A percentile compares a stretch with the other conserved stretches of the same genome.
Evolutionary conservation across 2,888 invertebrate species (phyloP).

Genomic region (Ecliptopera silaceata): DNA sequence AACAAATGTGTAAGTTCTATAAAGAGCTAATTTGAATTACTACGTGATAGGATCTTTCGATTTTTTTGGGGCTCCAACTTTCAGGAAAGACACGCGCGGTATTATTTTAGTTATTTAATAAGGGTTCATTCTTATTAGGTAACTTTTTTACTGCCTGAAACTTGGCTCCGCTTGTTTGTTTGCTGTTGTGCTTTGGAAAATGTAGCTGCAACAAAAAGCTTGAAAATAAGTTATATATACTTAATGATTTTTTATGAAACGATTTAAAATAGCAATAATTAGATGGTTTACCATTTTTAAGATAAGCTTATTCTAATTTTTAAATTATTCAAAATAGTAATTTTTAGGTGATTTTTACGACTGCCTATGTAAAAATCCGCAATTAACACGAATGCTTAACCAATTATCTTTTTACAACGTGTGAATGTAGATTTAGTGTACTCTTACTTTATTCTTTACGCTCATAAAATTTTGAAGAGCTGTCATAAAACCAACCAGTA

Average conservation of each 20-base stretch:
- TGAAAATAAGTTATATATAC: too few species aligned
- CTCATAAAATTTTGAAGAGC: conserved; percentile 39
- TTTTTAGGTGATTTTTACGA: conserved; percentile 9
- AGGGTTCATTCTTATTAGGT: conserved; percentile 9
- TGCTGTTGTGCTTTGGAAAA: not conserved
- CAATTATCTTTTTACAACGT: conserved; percentile 38
- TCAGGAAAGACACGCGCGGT: conserved; percentile 17
- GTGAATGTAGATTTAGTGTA: conserved; percentile 42
- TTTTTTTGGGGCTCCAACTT: conserved; percentile 32
- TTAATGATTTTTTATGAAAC: not conserved
- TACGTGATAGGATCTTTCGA: conserved; percentile 48
- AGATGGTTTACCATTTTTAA: not conserved
- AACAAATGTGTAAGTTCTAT: conserved; percentile 63
- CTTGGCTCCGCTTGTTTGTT: not conserved
- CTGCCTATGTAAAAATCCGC: conserved; percentile 11
- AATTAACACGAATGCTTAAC: conserved; percentile 19
- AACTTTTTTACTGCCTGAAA: conserved; percentile 12
- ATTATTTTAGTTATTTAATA: conserved; percentile 7
- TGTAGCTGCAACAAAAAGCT: too few species aligned
- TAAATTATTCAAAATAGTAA: not conserved
- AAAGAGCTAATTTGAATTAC: conserved; percentile 63
- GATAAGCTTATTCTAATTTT: not conserved
- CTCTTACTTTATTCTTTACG: conserved; percentile 38
- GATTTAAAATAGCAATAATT: not conserved
- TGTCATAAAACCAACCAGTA: conserved; percentile 26